phyloP scores from a whole-genome alignment of 1,140 invertebrate genomes.

The Lycorma delicatula region DNA sequence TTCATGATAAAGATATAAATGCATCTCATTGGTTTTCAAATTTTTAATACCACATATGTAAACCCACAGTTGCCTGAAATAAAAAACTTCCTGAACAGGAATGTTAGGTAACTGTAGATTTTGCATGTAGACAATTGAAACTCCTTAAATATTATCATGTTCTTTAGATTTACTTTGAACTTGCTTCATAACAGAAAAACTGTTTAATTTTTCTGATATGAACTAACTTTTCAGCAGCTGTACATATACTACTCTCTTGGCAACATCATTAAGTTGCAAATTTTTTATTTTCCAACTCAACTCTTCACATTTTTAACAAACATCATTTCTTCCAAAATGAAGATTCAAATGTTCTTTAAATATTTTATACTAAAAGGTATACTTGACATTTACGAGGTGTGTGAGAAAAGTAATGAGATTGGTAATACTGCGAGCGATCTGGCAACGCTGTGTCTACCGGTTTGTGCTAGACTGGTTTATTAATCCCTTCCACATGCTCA shows the following conservation, averaged over 20 bases:
- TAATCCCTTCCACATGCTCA: too few species aligned
- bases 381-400: too few species aligned
- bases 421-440: too few species aligned
- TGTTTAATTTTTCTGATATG: conserved; percentile 25
- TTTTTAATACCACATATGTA: conserved; percentile 11
- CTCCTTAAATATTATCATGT: conserved; percentile 13
- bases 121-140: conserved; percentile 4
- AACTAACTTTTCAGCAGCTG: conserved; percentile 28
- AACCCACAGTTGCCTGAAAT: conserved; percentile 6
- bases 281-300: conserved; percentile 13
- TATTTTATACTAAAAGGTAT: too few species aligned
- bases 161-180: too few species aligned
- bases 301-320: conserved; percentile 26
- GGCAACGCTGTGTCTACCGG: too few species aligned
- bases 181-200: too few species aligned
- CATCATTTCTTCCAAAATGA: too few species aligned
- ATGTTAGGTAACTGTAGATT: conserved; percentile 11
- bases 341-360: too few species aligned
- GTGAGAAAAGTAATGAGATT: too few species aligned
- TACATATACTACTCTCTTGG: conserved; percentile 29
- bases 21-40: conserved; percentile 8
- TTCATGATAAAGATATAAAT: not conserved
- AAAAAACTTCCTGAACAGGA: conserved; percentile 12
- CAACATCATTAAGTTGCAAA: conserved; percentile 19
- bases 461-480: too few species aligned